phyloP scores from a whole-genome alignment of 2,888 invertebrate species.

The Criorhina ranunculi region DNA sequence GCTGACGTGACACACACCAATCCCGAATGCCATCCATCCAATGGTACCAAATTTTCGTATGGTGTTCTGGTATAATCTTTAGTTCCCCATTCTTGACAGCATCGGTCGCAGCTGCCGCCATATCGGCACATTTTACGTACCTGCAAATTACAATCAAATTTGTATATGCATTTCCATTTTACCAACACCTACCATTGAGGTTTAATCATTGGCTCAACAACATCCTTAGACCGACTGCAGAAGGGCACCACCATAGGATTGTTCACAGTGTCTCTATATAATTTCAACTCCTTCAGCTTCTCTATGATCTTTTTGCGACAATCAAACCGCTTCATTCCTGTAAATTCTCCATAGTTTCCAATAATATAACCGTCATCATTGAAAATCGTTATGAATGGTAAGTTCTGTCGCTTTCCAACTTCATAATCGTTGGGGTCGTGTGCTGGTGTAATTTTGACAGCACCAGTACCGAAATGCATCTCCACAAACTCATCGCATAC shows the following conservation, averaged over 20 bases:
- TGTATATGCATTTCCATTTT: not conserved
- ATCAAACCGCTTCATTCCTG: constrained; percentile 95
- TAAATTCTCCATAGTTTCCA: constrained; percentile 91
- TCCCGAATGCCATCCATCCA: constrained; percentile 99
- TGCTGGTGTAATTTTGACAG: constrained; percentile 99
- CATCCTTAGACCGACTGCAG: constrained; percentile 98
- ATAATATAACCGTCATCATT: constrained; percentile 95
- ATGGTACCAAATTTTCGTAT: constrained; percentile 96
- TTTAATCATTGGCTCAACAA: constrained; percentile 97
- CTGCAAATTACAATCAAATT: constrained; percentile 81
- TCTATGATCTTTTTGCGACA: constrained; percentile 93
- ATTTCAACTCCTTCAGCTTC: constrained; percentile 89
- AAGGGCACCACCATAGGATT: constrained; percentile 99
- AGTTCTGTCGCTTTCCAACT: constrained; percentile 94
- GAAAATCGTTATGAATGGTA: constrained; percentile 95
- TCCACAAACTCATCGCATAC: constrained; percentile 98
- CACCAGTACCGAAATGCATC: constrained; percentile 97
- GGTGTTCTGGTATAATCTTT: constrained; percentile 95
- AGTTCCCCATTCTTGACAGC: constrained; percentile 92
- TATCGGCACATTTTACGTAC: constrained; percentile 94
- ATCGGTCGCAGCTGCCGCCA: constrained; percentile 94
- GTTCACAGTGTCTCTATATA: constrained; percentile 92
- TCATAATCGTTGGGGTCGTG: constrained; percentile 99
- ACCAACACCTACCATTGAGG: constrained; percentile 93
- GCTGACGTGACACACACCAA: constrained; percentile 99